Conservation (phyloP, 1,140 invertebrate species). For the Oncopodura yosiiana region DNA sequence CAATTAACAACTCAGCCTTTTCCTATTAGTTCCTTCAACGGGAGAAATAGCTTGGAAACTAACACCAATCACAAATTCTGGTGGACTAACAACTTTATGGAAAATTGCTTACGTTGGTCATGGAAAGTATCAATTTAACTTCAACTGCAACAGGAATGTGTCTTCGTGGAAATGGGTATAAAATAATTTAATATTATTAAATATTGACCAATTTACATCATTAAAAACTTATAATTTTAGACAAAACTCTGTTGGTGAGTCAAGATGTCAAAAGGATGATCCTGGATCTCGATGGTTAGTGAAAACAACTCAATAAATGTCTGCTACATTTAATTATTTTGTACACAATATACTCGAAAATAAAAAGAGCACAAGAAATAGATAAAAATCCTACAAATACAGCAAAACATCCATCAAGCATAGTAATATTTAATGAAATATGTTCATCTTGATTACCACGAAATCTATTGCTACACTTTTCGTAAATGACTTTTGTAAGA, state of each 20-base stretch:
- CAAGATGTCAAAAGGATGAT: slow-evolving; percentile 2
- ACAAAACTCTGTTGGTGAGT: not conserved
- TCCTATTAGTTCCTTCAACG: not conserved
- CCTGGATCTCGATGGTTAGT: slow-evolving; percentile 12
- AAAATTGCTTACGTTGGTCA: slow-evolving; percentile 13
- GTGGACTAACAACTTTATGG: not conserved
- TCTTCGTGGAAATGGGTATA: not conserved
- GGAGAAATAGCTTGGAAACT: slow-evolving; percentile 4
- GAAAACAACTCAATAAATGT: not conserved
- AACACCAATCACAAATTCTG: not conserved
- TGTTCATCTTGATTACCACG: too few species aligned
- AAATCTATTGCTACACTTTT: too few species aligned
- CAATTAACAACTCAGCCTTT: too few species aligned
- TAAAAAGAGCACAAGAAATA: too few species aligned
- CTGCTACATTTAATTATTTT: too few species aligned
- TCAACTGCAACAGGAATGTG: slow-evolving; percentile 1
- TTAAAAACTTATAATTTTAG: not conserved
- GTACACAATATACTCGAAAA: too few species aligned
- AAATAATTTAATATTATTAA: not conserved
- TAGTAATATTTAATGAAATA: too few species aligned
- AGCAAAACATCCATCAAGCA: too few species aligned
- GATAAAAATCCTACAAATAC: too few species aligned
- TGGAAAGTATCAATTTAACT: slow-evolving; percentile 8
- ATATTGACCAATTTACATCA: not conserved
- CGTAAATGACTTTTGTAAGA: too few species aligned